These are phyloP conservation scores for Campopleginae sp. DNA, from an alignment of 2,888 invertebrate genomes.

Conservation along the genomic window DNA sequence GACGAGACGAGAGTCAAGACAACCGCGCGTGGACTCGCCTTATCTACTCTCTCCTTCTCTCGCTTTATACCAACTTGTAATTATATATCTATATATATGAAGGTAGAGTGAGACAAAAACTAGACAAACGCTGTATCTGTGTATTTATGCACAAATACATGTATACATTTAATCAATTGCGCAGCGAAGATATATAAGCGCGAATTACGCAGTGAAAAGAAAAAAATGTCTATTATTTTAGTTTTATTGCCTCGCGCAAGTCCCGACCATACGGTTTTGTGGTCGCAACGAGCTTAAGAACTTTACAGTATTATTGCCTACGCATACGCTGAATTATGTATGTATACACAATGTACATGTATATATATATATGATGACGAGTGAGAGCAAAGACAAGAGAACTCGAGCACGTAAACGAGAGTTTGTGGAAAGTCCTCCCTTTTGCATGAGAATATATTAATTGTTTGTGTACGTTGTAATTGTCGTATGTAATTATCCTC, in stretches of 20 bases:
- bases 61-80: conserved; percentile 32
- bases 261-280: conserved; percentile 62
- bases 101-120: not conserved
- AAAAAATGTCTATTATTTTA: not conserved
- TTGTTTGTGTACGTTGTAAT: not conserved
- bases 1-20: conserved; percentile 32
- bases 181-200: not conserved
- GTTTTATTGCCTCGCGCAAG: conserved; percentile 36
- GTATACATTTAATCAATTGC: not conserved
- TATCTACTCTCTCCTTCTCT: conserved; percentile 58
- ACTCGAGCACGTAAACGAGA: conserved; percentile 37
- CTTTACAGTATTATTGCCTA: conserved; percentile 13
- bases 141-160: not conserved
- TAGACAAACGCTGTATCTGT: not conserved
- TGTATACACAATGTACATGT: conserved; percentile 22
- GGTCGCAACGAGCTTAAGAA: conserved; percentile 38
- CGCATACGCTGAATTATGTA: conserved; percentile 5
- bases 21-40: conserved; percentile 63
- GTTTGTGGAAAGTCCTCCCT: conserved; percentile 32
- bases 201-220: not conserved
- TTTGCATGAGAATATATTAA: conserved; percentile 4
- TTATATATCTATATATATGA: conserved; percentile 20
- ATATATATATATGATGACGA: conserved; percentile 25
- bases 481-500: not conserved
- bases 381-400: conserved; percentile 26